Evolutionary conservation across 1,140 invertebrate species (phyloP), one percentile per base, ranked within the genome.

Genomic region (Microplitis mediator): DNA sequence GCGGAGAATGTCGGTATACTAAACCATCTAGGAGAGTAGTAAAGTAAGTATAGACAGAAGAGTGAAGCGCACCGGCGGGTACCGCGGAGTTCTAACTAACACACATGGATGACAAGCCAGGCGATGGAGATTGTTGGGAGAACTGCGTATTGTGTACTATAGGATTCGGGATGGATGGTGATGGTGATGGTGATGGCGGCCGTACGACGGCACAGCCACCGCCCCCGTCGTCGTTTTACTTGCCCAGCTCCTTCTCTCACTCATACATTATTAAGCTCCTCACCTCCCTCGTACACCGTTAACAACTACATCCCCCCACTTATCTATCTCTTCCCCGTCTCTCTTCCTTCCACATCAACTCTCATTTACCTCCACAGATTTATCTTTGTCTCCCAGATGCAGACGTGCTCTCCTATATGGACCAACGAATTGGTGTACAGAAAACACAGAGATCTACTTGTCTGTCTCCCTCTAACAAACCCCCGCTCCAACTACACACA

Each of bases 131-230:
- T 76, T 45, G 39, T 45, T 77, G 78, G 74, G 77, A 76, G 76
- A 76, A 81, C 79, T 80, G 74, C 75, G 77, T 78, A 79, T 78
- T 75, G 74, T 73, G 81, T 80, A 80, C 83, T 85, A 84, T 84
- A 84, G 82, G 81, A 82, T 68, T 72, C 52, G 51, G 60, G 61
- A 72, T 78, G 60, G 61, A 72, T 78, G 83, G 76, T 80, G 85
- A 84, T 84, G 83, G 76, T 80, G 85, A 84, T 84, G 82, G 78
- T 82, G 83, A 85, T 85, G 84, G 84, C 84, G 84, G 81, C 79
- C 79, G 79, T 74, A 75, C 61, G 16, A 65, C 73, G 64, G 60
- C 60, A 76, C 79, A 85, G 85, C 84, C 84, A 85, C 84, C 85
- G 84, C 84, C 84, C 84, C 84, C 84, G 80, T 84, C 65, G 73